Evolutionary conservation across 2,797 vertebrate genomes (phyloP).

Genomic region (Argentina silus): DNA sequence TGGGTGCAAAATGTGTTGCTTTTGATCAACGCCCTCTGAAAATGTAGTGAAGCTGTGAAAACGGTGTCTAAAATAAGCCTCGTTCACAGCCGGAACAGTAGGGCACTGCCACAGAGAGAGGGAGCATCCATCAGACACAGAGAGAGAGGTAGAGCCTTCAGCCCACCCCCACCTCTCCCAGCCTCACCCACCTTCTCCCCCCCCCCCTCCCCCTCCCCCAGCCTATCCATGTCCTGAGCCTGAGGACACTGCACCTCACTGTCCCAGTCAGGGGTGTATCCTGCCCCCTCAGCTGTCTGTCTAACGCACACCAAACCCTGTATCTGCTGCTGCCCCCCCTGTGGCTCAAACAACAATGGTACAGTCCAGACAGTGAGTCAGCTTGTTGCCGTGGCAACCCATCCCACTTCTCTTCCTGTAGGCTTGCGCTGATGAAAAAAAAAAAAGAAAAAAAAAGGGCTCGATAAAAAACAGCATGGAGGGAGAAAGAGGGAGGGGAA

Average conservation of each 20-base stretch:
- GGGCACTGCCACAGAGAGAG: constrained; percentile 6
- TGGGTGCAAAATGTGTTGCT: too few relatives aligned
- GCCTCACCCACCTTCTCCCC: constrained; percentile 25
- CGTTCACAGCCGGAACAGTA: not conserved
- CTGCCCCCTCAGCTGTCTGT: constrained; percentile 30
- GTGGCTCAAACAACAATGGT: constrained; percentile 67
- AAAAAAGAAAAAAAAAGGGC: constrained; percentile 17
- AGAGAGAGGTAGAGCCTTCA: constrained; percentile 19
- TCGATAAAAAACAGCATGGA: constrained; percentile 49
- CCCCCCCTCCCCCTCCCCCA: constrained; percentile 52
- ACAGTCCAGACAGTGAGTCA: constrained; percentile 77
- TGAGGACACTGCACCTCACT: constrained; percentile 35
- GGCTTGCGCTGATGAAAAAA: constrained; percentile 46
- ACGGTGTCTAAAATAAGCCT: not conserved
- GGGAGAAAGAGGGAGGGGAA: constrained; percentile 7
- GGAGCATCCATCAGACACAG: constrained; percentile 21
- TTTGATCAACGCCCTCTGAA: too few relatives aligned
- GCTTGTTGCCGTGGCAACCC: constrained; percentile 82
- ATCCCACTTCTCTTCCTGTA: constrained; percentile 64
- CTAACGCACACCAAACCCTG: constrained; percentile 35
- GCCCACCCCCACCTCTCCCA: constrained; percentile 30
- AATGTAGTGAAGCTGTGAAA: too few relatives aligned
- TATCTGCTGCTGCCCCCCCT: constrained; percentile 66
- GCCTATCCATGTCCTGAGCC: constrained; percentile 23
- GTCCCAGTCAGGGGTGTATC: constrained; percentile 56